Evolutionary conservation across 2,888 invertebrate genomes (phyloP).

Genomic region (Thera obeliscata): DNA sequence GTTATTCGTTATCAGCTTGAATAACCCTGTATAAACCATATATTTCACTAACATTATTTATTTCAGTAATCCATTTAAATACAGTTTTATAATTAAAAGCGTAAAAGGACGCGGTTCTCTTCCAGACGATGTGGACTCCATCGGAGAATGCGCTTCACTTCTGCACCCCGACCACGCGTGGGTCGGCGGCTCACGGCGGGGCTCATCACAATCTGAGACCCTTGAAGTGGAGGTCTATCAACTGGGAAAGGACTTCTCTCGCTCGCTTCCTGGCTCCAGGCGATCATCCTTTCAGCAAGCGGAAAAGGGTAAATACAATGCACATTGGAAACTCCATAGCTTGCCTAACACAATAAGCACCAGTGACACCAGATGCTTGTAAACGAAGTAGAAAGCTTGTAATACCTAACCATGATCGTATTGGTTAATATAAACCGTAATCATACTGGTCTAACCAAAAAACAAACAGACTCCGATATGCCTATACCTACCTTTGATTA

Average conservation of each 20-base stretch:
- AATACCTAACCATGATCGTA: neutral
- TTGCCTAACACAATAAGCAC: neutral
- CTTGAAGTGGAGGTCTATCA: slow-evolving; percentile 94
- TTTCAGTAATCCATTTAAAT: slow-evolving; percentile 19
- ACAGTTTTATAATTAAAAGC: slow-evolving; percentile 36
- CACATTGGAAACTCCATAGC: neutral
- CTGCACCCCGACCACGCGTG: slow-evolving; percentile 95
- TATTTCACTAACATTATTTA: slow-evolving; percentile 7
- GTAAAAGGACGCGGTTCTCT: slow-evolving; percentile 37
- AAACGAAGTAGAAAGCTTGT: slow-evolving; percentile 2
- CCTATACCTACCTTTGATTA: neutral
- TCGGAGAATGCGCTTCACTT: slow-evolving; percentile 89
- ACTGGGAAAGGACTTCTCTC: slow-evolving; percentile 93
- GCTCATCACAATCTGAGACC: slow-evolving; percentile 95
- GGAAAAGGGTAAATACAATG: slow-evolving; percentile 77
- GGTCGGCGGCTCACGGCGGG: slow-evolving; percentile 90
- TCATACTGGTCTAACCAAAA: neutral
- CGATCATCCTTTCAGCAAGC: slow-evolving; percentile 92
- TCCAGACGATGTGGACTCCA: slow-evolving; percentile 89
- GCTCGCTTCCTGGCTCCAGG: slow-evolving; percentile 93
- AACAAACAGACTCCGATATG: neutral
- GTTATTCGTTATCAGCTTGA: too few relatives aligned
- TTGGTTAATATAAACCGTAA: too few relatives aligned
- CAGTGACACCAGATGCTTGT: slow-evolving; percentile 6
- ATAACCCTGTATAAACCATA: too few relatives aligned